Percentiles rank a stretch among this genome's conserved stretches.
Conservation (phyloP, 2,888 invertebrate species). For the Chrysodeixis includens region DNA sequence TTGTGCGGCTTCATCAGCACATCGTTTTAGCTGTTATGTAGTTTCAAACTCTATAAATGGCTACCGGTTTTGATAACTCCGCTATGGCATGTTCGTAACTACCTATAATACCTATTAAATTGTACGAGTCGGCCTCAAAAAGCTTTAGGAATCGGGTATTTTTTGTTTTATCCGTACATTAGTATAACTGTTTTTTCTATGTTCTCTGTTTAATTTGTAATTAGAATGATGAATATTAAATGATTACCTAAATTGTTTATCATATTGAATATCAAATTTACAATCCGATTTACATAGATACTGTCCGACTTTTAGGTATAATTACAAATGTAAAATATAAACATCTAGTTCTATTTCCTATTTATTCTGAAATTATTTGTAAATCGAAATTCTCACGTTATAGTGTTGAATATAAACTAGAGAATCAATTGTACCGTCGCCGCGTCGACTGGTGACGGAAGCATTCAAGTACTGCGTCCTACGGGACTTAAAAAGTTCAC, state of each 20-base stretch:
- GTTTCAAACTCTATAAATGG: constrained; percentile 7
- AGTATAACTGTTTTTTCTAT: no score
- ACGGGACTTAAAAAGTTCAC: constrained; percentile 50
- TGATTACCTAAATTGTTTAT: no score
- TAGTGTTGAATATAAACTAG: constrained; percentile 22
- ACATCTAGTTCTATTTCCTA: neutral
- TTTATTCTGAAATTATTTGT: neutral
- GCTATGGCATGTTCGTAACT: constrained; percentile 5
- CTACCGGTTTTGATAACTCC: constrained; percentile 1
- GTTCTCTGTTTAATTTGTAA: no score
- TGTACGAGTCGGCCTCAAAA: neutral
- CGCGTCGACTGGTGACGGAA: constrained; percentile 33
- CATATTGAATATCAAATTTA: no score
- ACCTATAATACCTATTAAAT: neutral
- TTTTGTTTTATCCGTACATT: neutral
- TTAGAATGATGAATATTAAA: no score
- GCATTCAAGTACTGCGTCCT: constrained; percentile 49
- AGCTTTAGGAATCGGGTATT: neutral
- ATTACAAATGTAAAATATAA: no score
- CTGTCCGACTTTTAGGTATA: no score
- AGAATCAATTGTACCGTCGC: constrained; percentile 39
- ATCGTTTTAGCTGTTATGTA: constrained; percentile 7
- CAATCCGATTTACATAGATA: no score
- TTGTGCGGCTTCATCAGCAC: constrained; percentile 5
- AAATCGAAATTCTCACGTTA: constrained; percentile 16